phyloP scores from a whole-genome alignment of 2,888 invertebrate species.

The Platycheirus rosarum region DNA sequence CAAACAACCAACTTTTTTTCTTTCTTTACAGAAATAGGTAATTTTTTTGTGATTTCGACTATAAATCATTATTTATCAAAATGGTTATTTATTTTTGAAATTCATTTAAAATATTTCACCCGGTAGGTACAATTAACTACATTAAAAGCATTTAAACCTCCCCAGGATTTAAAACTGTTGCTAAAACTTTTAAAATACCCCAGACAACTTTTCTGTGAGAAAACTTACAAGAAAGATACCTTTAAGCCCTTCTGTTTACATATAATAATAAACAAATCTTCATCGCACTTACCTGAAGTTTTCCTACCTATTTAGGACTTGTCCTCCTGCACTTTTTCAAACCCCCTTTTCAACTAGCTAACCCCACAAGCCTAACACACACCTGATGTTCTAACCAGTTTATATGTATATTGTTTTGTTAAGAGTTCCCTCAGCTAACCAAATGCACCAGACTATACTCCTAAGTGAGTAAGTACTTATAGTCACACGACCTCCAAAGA shows the following conservation, averaged over 20 bases:
- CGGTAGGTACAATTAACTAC: no score
- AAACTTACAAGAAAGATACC: neutral
- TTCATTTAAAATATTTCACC: no score
- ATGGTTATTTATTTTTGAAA: no score
- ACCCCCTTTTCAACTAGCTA: neutral
- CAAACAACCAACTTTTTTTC: no score
- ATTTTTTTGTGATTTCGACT: no score
- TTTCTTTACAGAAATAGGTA: no score
- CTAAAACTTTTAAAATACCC: no score
- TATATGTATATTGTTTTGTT: neutral
- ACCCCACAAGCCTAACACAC: neutral
- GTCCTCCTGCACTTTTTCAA: neutral
- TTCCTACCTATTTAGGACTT: neutral
- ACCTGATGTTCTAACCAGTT: neutral
- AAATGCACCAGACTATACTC: neutral
- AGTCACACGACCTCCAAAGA: conserved; percentile 9
- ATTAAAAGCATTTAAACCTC: no score
- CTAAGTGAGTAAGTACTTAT: neutral
- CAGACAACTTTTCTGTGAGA: no score
- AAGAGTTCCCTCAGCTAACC: neutral
- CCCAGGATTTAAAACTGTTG: no score
- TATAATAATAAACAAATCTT: neutral
- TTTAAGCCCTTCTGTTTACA: neutral
- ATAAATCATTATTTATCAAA: no score
- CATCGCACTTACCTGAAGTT: neutral